Conservation (phyloP, 2,888 invertebrate genomes). For the Mongoloraphidia duomilia region DNA sequence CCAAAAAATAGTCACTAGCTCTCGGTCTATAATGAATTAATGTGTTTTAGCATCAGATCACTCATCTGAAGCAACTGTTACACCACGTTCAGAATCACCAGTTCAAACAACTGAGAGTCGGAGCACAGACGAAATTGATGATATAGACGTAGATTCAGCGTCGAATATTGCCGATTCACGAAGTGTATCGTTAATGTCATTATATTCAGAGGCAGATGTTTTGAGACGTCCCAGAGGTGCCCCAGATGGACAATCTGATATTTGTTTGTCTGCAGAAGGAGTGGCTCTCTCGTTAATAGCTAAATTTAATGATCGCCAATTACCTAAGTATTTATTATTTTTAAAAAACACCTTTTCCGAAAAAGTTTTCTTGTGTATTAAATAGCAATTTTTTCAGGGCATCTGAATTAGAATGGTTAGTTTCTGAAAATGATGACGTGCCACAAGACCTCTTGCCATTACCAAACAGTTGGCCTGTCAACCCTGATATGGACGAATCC, state of each 20-base stretch:
- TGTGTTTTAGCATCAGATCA: too few relatives aligned
- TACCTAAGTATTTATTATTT: slow-evolving; percentile 35
- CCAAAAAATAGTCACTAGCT: too few relatives aligned
- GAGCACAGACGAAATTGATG: slow-evolving; percentile 37
- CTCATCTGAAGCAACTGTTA: slow-evolving; percentile 36
- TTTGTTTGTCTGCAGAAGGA: slow-evolving; percentile 53
- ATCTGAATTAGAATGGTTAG: slow-evolving; percentile 66
- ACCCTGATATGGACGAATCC: slow-evolving; percentile 46
- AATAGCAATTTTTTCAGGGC: slow-evolving; percentile 32
- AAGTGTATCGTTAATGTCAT: slow-evolving; percentile 46
- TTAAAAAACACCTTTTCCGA: neutral
- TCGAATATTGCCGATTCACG: slow-evolving; percentile 29
- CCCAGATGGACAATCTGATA: slow-evolving; percentile 33
- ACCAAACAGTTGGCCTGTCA: slow-evolving; percentile 54
- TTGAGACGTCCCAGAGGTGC: slow-evolving; percentile 28
- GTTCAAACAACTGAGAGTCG: slow-evolving; percentile 31
- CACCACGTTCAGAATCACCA: slow-evolving; percentile 35
- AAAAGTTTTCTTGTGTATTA: neutral
- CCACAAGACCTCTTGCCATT: slow-evolving; percentile 64
- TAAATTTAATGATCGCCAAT: slow-evolving; percentile 58
- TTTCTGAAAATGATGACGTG: slow-evolving; percentile 56
- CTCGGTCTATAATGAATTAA: too few relatives aligned
- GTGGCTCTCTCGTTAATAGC: slow-evolving; percentile 64
- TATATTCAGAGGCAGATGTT: slow-evolving; percentile 42
- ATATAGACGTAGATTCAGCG: slow-evolving; percentile 34